These are phyloP conservation scores for Typhlichthys subterraneus DNA, from an alignment of 2,797 vertebrate genomes.

Conservation along the genomic window DNA sequence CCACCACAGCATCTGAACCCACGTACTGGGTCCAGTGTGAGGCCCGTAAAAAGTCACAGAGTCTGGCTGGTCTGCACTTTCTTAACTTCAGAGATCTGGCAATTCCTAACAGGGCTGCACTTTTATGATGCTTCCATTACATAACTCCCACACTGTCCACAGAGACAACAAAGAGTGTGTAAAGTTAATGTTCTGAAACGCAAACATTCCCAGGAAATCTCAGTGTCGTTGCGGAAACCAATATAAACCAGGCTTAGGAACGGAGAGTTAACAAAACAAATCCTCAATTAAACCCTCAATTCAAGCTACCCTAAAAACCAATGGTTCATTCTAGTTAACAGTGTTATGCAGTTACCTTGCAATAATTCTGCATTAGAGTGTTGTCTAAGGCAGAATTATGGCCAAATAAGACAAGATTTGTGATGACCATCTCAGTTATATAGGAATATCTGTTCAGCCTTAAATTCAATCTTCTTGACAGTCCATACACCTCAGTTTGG, in stretches of 20 bases:
- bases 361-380: not conserved
- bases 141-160: constrained; percentile 74
- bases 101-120: constrained; percentile 61
- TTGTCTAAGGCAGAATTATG: too few species aligned
- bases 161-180: constrained; percentile 77
- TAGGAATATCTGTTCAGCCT: too few species aligned
- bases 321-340: not conserved
- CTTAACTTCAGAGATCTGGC: constrained; percentile 69
- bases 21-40: constrained; percentile 20
- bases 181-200: constrained; percentile 81
- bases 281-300: not conserved
- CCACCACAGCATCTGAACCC: constrained; percentile 64
- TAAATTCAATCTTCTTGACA: too few species aligned
- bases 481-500: too few species aligned
- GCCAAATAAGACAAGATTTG: not conserved
- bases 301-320: not conserved
- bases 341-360: not conserved
- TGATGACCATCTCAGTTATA: not conserved
- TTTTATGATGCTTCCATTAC: constrained; percentile 75
- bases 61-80: constrained; percentile 60
- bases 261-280: not conserved
- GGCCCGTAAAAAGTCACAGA: constrained; percentile 61
- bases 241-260: constrained; percentile 21
- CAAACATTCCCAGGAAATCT: constrained; percentile 68
- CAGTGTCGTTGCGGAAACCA: constrained; percentile 39